Evolutionary conservation across 2,888 invertebrate species (phyloP).

Genomic region (Drosophila villosipedis): DNA sequence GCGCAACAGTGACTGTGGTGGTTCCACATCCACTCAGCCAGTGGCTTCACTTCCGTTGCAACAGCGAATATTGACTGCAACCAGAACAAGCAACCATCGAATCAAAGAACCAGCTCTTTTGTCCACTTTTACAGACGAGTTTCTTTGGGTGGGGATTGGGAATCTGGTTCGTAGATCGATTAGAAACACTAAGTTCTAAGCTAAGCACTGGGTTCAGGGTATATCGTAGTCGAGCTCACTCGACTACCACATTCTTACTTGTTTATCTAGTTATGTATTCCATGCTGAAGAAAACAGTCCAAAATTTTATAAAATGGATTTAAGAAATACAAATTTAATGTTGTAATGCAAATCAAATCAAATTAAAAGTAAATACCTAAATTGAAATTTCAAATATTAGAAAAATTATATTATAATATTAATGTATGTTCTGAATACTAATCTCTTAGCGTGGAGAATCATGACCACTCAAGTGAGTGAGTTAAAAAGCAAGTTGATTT

Average conservation of each 20-base stretch:
- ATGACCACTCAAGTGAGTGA: too few relatives aligned
- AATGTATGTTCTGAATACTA: not conserved
- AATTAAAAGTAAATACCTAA: not conserved
- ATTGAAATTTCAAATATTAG: not conserved
- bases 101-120: constrained; percentile 1
- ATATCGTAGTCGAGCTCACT: not conserved
- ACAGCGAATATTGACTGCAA: constrained; percentile 2
- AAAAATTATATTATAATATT: not conserved
- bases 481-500: not conserved
- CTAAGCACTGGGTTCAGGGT: not conserved
- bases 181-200: not conserved
- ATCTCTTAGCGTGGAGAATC: not conserved
- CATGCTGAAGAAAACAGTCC: not conserved
- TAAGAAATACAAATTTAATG: not conserved
- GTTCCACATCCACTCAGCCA: constrained; percentile 42
- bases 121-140: not conserved
- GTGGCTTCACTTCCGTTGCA: constrained; percentile 50
- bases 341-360: not conserved
- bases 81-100: constrained; percentile 13
- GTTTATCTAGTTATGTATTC: not conserved
- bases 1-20: constrained; percentile 2
- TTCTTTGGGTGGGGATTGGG: not conserved
- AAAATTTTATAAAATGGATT: not conserved
- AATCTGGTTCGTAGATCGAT: not conserved
- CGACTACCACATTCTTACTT: not conserved